A percentile compares a stretch with the other conserved stretches of the same genome.
phyloP scores from a whole-genome alignment of 2,797 vertebrate genomes.

The Diceros bicornis region DNA sequence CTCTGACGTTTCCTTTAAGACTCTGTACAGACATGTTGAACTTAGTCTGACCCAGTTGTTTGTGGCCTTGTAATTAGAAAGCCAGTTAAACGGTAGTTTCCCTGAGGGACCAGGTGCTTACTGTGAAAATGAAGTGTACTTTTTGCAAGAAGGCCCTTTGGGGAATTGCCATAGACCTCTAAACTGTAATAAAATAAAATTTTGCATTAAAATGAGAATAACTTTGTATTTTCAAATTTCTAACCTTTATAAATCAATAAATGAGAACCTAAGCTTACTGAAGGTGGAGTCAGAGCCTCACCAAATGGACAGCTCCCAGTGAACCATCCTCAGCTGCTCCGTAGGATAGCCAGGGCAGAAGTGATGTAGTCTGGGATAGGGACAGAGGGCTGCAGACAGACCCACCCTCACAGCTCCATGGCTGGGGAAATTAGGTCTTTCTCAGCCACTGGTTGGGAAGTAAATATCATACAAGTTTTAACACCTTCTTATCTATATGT shows the following conservation, averaged over 20 bases:
- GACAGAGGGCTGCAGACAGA: background rate
- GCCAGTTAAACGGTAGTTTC: background rate
- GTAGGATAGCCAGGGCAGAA: too few species aligned
- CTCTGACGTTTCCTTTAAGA: background rate
- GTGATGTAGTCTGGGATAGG: background rate
- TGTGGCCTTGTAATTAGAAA: background rate
- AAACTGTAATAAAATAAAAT: constrained; percentile 47
- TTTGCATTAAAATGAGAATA: constrained; percentile 30
- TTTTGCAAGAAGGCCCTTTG: background rate
- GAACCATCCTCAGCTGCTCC: background rate
- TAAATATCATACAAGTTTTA: background rate
- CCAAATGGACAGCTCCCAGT: background rate
- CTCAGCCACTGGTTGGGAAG: background rate
- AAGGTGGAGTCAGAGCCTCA: background rate
- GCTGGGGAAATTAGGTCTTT: background rate
- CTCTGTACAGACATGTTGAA: background rate
- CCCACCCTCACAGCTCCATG: background rate
- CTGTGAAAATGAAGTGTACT: background rate
- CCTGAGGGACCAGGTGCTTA: background rate
- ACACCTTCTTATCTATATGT: background rate
- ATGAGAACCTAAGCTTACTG: background rate
- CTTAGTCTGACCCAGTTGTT: background rate
- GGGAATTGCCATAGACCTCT: background rate
- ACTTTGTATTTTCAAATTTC: constrained; percentile 41
- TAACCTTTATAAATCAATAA: background rate